phyloP scores from a whole-genome alignment of 2,797 vertebrate genomes.

The Taenioides sp. region DNA sequence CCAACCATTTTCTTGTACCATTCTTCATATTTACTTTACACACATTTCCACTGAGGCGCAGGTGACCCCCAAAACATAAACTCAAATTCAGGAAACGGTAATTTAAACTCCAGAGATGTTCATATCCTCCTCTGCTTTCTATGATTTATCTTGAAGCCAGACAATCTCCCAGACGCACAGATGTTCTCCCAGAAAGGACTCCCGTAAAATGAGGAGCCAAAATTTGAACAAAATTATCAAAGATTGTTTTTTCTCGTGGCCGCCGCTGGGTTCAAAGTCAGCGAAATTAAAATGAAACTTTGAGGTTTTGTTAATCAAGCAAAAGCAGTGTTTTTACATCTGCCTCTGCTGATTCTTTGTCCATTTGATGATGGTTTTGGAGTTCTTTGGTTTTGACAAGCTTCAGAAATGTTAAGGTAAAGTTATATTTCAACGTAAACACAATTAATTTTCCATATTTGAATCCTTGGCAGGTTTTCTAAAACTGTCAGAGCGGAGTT shows the following conservation, averaged over 20 bases:
- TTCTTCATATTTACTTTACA: background rate
- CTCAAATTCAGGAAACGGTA: slow-evolving; percentile 31
- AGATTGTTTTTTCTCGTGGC: slow-evolving; percentile 27
- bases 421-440: background rate
- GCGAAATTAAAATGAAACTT: slow-evolving; percentile 18
- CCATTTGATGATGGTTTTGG: slow-evolving; percentile 4
- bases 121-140: slow-evolving; percentile 28
- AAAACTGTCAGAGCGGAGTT: background rate
- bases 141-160: slow-evolving; percentile 52
- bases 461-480: background rate
- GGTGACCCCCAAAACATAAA: slow-evolving; percentile 10
- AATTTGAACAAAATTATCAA: slow-evolving; percentile 48
- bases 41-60: background rate
- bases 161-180: slow-evolving; percentile 49
- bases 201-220: slow-evolving; percentile 42
- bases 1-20: slow-evolving; percentile 12
- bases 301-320: slow-evolving; percentile 29
- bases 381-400: background rate
- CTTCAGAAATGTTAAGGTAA: background rate
- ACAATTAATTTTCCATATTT: background rate
- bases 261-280: slow-evolving; percentile 37
- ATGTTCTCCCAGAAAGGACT: slow-evolving; percentile 52
- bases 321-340: background rate
- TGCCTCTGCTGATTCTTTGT: background rate
- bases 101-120: slow-evolving; percentile 39